Evolutionary conservation across 2,113 vertebrate species (phyloP).

Genomic region (Plestiodon gilberti): DNA sequence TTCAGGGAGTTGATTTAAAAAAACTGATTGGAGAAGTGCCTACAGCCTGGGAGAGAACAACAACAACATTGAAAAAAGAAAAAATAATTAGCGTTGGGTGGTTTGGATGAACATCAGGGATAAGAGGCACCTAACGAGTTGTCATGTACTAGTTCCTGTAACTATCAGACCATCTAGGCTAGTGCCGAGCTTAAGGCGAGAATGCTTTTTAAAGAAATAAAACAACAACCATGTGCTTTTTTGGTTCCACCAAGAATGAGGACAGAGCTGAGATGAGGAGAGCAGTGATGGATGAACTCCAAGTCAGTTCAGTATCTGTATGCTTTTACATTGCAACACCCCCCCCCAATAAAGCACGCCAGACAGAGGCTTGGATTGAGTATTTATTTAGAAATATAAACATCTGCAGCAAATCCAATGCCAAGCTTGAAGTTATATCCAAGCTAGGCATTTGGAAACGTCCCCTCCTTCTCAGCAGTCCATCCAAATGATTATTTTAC

Average conservation of each 20-base stretch:
- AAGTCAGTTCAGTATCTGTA: constrained; percentile 8
- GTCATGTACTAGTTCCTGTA: constrained; percentile 35
- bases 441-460: no score
- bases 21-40: constrained; percentile 46
- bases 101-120: constrained; percentile 31
- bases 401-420: no score
- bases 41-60: constrained; percentile 25
- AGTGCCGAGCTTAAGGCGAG: background rate
- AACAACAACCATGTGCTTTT: background rate
- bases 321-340: no score
- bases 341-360: no score
- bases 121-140: constrained; percentile 34
- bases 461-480: no score
- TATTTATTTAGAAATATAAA: no score
- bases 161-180: constrained; percentile 18
- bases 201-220: constrained; percentile 30
- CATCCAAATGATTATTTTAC: no score
- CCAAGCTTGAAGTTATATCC: no score
- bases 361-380: no score
- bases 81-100: constrained; percentile 46
- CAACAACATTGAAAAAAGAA: constrained; percentile 37
- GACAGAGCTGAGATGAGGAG: background rate
- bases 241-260: constrained; percentile 20
- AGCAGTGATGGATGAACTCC: background rate
- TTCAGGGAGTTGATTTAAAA: background rate